Evolutionary conservation across 2,797 vertebrate genomes (phyloP), one percentile per base, ranked within the genome.

Genomic region (Synanceia verrucosa): DNA sequence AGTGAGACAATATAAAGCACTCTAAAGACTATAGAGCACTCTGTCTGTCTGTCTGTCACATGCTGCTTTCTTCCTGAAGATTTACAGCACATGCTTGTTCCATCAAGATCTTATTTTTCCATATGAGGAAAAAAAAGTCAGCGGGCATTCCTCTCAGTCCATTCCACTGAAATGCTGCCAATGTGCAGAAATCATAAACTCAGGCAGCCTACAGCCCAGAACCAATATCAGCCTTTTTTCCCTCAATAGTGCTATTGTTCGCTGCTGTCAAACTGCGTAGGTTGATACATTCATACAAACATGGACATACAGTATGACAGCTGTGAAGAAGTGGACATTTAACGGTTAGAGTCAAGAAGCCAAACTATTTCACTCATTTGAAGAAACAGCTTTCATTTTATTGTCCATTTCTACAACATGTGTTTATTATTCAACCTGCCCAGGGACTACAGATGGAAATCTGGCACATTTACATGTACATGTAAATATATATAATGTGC

Each of bases 91-190:
- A n/a, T 28, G 19, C 52, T 73, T 73, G 55, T 78, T 86, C 68
- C 53, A 70, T 73, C 53, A 41, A 66, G 47, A 67, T 68, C 73
- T 48, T 62, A 34, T 84, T 84, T 82, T 89, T 87, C 84, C 82
- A 87, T 77, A 61, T 59, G 75, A 81, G 77, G 74, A 43, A 39
- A 66, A 77, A 72, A 77, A 63, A 81, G 18, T 59, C 53, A 23
- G 61, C 37, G 1, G 33, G 84, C 76, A 85, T 91, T 91, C 88
- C 81, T 87, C 51, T 83, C 80, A 31, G 64, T 77, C 69, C 83
- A 76, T 79, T 76, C 65, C 85, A 52, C 78, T 82, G 79, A 89
- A 88, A 83, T 29, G 56, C 67, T 51, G 86, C 86, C 88, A 90
- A 63, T 29, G 65, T 63, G 76, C 39, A 87, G 61, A 75, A 70